Evolutionary conservation across 1,140 invertebrate species (phyloP), one percentile per base, ranked within the genome.

Genomic region (Panagrolaimus sp.): DNA sequence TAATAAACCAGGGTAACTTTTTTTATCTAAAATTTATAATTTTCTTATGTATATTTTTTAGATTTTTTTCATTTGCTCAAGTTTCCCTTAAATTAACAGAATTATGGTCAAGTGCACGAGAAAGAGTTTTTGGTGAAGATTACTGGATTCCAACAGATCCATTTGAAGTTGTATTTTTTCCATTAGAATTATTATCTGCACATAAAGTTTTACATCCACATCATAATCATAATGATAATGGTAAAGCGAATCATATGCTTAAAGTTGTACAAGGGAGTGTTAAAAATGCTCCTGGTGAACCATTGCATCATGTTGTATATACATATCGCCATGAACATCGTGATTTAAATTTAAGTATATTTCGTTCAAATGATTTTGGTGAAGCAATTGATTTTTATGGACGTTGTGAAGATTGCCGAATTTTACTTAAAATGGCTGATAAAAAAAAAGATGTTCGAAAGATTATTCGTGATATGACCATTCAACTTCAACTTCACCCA

Each of bases 351-450:
- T 51, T 71, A 31, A 63, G 51, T 47, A 25, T 71, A 1, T 71
- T 72, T 46, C 72, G 65, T 25, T 68, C 74, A 9, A 38, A 45
- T 9, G 71, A 76, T 38, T 44, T 73, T 9, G 67, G 53, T n/a
- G 74, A 78, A 38, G 74, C 77, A 13, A 27, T 76, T 20, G 74
- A 76, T 53, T 79, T 79, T 57, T 76, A 66, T 48, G 27, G 73
- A 8, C 72, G 77, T 16, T 79, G 71, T 53, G 76, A 79, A 68
- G 74, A 76, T 48, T 76, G 77, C 27, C 72, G 77, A 16, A 71
- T 66, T 31, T 46, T 76, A 25, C 66, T 79, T 31, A 74, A 63
- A 46, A 23, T 74, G 46, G 43, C 70, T 13, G 73, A 76, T 78
- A 31, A 51, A 38, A 48, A 53, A 38, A 75, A 79, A 47, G 74